Evolutionary conservation across 2,797 vertebrate species (phyloP), one percentile per base, ranked within the genome.

Genomic region (Brachyrhaphis roseni): DNA sequence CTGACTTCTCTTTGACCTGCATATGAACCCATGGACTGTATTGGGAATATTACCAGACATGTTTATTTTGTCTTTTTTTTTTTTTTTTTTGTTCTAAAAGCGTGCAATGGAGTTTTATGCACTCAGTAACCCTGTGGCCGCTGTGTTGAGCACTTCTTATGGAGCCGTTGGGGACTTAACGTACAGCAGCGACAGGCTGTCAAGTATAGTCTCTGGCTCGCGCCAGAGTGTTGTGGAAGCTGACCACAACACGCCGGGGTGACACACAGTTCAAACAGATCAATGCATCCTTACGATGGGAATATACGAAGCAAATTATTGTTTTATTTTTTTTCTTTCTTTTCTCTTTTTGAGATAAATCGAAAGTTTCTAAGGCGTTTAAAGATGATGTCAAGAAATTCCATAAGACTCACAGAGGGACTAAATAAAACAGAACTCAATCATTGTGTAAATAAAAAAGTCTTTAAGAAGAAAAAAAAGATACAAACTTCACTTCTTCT

Each of bases 391-490:
- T 95, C 94, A 95, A 93, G 89, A 93, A 91, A 95, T 93, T 92
- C 89, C 93, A 91, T 91, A 83, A 84, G 89, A 91, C 78, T 84
- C 87, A 91, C 85, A 77, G 89, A 91, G 85, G 85, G 92, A 93
- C 89, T 87, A 79, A 91, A 88, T 87, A 77, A 70, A 90, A 91
- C 90, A 85, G 94, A 94, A 94, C 93, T 92, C 95, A 95, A 95
- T 95, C 95, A 95, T 95, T 91, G 81, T 96, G 96, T 96, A 96
- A 92, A 96, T 96, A 96, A 88, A 91, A 51, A 92, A 93, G 91
- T 93, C 90, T 94, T 91, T 93, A 92, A 89, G 77, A 87, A 84
- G 68, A 49, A 59, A 77, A 75, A 91, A 91, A 90, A 88, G 87
- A 87, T 89, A 91, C 86, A 90, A 91, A 94, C 93, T 92, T 86